Base-by-base conservation (phyloP, 2,888 invertebrate genomes). In the Euzophera pinguis region DNA sequence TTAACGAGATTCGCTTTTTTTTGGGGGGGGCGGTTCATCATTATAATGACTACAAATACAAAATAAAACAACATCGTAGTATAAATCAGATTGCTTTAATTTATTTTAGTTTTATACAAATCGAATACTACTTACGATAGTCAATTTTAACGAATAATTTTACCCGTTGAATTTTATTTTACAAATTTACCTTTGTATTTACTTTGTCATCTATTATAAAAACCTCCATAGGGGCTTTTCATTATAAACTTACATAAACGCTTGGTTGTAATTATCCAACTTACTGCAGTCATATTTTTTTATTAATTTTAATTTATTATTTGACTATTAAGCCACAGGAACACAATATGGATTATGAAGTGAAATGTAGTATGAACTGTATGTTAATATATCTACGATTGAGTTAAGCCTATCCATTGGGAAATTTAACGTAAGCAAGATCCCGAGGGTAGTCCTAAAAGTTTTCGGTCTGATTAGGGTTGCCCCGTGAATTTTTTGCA, bases 21-120 rank as follows among this genome's bases (percentile, higher is more conserved):
- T n/a, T n/a, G n/a, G n/a, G n/a, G n/a, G n/a, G n/a, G n/a, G n/a
- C n/a, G n/a, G n/a, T n/a, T n/a, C n/a, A n/a, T n/a, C n/a, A n/a
- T n/a, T n/a, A n/a, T n/a, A n/a, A n/a, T n/a, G n/a, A n/a, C n/a
- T n/a, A n/a, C n/a, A n/a, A n/a, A n/a, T 10, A 17, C 37, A 3
- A 65, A 87, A 84, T 81, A 62, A 90, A 88, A 90, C 84, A 63
- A 71, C 69, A 59, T 3, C 29, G 49, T 84, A 86, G 81, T 90
- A 91, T 88, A 90, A 91, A 90, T 88, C 87, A 88, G 90, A 90
- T 90, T 84, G 89, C 85, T 91, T 91, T 91, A 91, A 86, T 91
- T 88, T 89, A 83, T 78, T 81, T 82, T 83, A 89, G 72, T 91
- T 90, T 90, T 90, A 90, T 91, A 91, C 90, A 91, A 90, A 90